These are phyloP conservation scores for Otis tarda DNA, from an alignment of 2,113 vertebrate genomes.

Conservation along the genomic window DNA sequence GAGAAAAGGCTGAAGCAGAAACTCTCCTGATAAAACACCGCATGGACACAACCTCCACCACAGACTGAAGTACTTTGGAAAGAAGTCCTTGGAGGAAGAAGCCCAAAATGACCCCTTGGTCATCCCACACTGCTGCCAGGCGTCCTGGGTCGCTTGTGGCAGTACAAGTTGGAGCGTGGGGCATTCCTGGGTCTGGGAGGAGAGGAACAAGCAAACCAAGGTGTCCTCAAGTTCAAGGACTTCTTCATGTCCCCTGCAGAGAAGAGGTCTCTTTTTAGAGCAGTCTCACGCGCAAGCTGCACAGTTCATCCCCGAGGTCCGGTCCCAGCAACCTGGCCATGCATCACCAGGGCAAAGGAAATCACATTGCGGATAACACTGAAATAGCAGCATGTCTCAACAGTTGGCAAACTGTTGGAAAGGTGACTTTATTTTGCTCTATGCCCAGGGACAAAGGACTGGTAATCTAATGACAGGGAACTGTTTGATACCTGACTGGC, in stretches of 20 bases:
- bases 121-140: neutral
- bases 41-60: neutral
- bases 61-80: neutral
- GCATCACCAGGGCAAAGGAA: neutral
- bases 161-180: neutral
- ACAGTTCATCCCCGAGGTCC: neutral
- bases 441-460: slow-evolving; percentile 43
- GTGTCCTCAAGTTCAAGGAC: neutral
- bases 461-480: neutral
- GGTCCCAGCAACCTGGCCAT: neutral
- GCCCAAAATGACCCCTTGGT: neutral
- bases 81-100: neutral
- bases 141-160: neutral
- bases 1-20: neutral
- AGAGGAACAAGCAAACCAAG: neutral
- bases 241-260: neutral
- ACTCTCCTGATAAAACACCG: neutral
- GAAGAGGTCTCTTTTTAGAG: neutral
- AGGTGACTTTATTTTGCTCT: slow-evolving; percentile 49
- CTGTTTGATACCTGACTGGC: slow-evolving; percentile 34
- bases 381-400: slow-evolving; percentile 18
- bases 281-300: neutral
- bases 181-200: neutral
- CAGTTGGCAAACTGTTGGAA: slow-evolving; percentile 30
- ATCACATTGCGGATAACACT: neutral